Evolutionary conservation across 1,140 invertebrate genomes (phyloP).

Genomic region (Caenorhabditis tropicalis): DNA sequence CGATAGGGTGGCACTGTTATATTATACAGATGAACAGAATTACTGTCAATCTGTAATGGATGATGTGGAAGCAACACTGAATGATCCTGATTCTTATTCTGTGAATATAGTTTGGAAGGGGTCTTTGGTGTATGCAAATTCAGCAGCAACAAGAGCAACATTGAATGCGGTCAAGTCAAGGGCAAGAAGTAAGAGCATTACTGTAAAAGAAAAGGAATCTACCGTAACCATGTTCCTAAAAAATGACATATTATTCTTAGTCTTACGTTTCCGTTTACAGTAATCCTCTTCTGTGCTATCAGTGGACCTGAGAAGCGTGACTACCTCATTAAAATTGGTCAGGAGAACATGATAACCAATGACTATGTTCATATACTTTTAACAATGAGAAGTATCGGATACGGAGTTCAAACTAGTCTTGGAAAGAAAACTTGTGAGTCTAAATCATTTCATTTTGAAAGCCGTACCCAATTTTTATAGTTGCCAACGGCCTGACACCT

Average conservation of each 20-base stretch:
- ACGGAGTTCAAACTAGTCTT: not conserved
- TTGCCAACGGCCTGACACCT: not conserved
- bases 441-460: not conserved
- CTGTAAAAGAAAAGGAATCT: no score
- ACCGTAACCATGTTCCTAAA: no score
- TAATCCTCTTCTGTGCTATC: not conserved
- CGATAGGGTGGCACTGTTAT: not conserved
- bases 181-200: not conserved
- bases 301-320: not conserved
- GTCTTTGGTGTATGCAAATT: not conserved
- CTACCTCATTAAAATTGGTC: not conserved
- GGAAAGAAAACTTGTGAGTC: conserved; percentile 28
- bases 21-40: not conserved
- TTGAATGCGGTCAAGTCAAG: not conserved
- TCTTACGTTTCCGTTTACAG: not conserved
- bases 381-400: conserved; percentile 26
- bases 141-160: not conserved
- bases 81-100: not conserved
- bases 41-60: not conserved
- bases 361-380: not conserved
- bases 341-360: conserved; percentile 1
- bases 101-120: conserved; percentile 2
- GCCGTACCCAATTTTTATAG: not conserved
- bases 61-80: not conserved
- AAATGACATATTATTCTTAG: no score